Percentiles rank a stretch among this genome's conserved stretches.
Evolutionary conservation across 2,888 invertebrate genomes (phyloP).

Genomic region (Holacanthella duospinosa): DNA sequence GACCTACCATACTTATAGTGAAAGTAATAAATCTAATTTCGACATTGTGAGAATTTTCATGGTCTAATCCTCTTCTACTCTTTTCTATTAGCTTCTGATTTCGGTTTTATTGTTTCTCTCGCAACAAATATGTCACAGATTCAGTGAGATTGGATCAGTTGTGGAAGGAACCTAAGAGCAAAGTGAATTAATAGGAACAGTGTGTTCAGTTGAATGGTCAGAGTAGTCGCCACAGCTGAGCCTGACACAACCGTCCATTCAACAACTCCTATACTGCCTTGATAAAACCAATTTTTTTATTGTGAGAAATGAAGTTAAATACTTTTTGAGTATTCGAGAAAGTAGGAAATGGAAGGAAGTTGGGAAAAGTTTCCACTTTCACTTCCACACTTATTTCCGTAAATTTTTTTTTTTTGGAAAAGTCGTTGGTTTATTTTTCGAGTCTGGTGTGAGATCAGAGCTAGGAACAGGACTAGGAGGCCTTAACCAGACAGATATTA

Average conservation of each 20-base stretch:
- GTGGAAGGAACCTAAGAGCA: too few species aligned
- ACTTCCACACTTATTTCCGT: not conserved
- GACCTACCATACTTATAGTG: not conserved
- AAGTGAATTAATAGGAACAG: not conserved
- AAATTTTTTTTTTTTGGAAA: not conserved
- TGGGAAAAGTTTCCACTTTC: not conserved
- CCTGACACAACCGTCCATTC: not conserved
- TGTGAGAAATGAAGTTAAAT: too few species aligned
- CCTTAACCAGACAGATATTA: slow-evolving; percentile 2
- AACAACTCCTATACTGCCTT: not conserved
- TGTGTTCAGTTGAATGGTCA: not conserved
- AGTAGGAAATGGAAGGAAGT: not conserved
- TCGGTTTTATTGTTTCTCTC: not conserved
- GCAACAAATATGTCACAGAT: too few species aligned
- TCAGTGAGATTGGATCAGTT: too few species aligned
- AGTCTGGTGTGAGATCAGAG: not conserved
- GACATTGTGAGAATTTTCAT: not conserved
- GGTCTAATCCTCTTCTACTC: not conserved
- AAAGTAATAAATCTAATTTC: slow-evolving; percentile 4
- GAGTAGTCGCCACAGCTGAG: not conserved
- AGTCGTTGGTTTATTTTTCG: too few species aligned
- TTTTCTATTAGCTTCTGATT: not conserved
- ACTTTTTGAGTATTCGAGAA: too few species aligned
- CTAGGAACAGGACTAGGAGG: too few species aligned
- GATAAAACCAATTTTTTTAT: too few species aligned